These are phyloP conservation scores for Bombus picipes DNA, from an alignment of 1,140 invertebrate species.

Conservation along the genomic window DNA sequence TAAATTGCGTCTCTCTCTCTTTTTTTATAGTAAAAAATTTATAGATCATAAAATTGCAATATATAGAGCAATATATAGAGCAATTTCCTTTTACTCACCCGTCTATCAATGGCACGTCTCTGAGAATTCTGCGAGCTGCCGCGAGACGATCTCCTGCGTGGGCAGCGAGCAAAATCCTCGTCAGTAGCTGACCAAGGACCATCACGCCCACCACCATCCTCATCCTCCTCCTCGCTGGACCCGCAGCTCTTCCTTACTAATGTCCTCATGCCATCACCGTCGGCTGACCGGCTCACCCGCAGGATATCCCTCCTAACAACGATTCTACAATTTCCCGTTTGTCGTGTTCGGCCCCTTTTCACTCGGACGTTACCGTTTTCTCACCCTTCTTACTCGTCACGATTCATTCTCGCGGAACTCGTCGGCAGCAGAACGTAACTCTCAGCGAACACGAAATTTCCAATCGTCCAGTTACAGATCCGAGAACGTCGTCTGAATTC, in stretches of 20 bases:
- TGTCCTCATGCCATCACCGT: slow-evolving; percentile 81
- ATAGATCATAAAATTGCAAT: no score
- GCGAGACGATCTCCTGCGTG: slow-evolving; percentile 81
- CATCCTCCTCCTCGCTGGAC: slow-evolving; percentile 81
- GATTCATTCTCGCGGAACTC: not conserved
- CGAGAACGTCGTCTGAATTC: not conserved
- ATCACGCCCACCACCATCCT: slow-evolving; percentile 82
- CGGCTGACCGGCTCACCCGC: slow-evolving; percentile 63
- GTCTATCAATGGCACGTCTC: slow-evolving; percentile 81
- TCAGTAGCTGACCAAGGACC: slow-evolving; percentile 81
- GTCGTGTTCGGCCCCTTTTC: not conserved
- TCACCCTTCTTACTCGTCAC: slow-evolving; percentile 8
- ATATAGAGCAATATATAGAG: no score
- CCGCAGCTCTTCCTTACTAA: slow-evolving; percentile 76
- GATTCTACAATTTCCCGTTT: slow-evolving; percentile 31
- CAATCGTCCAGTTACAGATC: not conserved
- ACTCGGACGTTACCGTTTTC: not conserved
- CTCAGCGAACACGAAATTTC: not conserved
- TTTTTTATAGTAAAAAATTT: no score
- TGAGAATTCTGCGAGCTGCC: slow-evolving; percentile 79
- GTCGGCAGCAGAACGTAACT: no score
- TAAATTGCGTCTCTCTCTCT: no score
- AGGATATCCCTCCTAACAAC: slow-evolving; percentile 41
- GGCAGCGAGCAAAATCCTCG: slow-evolving; percentile 79
- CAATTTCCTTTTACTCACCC: slow-evolving; percentile 72